A percentile compares a stretch with the other conserved stretches of the same genome.
Evolutionary conservation across 92 coral and sea anemone genomes (phyloP).

Genomic region (Actinernus sp.): DNA sequence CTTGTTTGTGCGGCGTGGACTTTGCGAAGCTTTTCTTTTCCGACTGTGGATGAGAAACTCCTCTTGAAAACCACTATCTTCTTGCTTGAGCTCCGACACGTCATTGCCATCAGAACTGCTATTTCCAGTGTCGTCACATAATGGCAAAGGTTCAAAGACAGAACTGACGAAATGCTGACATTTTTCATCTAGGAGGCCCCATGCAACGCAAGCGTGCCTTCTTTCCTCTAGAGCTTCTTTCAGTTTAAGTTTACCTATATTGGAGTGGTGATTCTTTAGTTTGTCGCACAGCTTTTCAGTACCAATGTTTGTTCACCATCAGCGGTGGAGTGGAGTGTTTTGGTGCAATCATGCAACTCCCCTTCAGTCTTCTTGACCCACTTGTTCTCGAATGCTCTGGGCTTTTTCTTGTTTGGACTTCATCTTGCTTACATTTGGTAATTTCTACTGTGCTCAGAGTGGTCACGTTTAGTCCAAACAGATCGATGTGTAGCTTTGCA

Average conservation of each 20-base stretch:
- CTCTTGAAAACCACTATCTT: too few relatives aligned
- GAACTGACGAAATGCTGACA: not conserved
- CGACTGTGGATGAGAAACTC: too few relatives aligned
- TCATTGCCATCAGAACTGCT: not conserved
- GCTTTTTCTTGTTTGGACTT: not conserved
- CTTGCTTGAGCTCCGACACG: not conserved
- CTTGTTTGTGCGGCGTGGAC: too few relatives aligned
- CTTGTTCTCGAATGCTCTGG: constrained; percentile 2
- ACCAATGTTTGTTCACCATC: not conserved
- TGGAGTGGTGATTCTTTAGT: not conserved
- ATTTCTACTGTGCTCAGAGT: too few relatives aligned
- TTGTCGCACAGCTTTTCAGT: not conserved
- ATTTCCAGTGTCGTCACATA: not conserved
- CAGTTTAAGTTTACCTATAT: not conserved
- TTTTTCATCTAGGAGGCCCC: not conserved
- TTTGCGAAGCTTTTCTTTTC: too few relatives aligned
- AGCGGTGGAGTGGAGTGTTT: not conserved
- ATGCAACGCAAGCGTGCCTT: not conserved
- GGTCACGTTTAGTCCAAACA: too few relatives aligned
- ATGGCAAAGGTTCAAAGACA: not conserved
- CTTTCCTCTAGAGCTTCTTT: not conserved
- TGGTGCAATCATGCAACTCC: constrained; percentile 8
- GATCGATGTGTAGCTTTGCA: constrained; percentile 4
- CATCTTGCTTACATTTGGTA: too few relatives aligned
- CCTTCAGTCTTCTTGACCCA: constrained; percentile 18